Base-by-base conservation (phyloP, 2,888 invertebrate genomes). In the Seira musarum region DNA sequence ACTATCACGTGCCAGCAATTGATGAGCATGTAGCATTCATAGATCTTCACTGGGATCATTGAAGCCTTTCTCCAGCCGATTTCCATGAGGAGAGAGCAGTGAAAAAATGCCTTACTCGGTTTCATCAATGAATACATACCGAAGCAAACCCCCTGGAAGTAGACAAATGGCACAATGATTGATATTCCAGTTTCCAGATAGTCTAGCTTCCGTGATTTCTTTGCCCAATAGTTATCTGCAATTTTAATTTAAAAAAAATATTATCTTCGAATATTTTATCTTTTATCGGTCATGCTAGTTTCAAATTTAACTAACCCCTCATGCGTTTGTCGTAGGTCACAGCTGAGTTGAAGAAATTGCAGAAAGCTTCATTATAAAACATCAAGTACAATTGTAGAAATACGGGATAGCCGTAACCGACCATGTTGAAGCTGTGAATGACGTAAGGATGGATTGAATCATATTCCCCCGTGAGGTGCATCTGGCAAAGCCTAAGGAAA, bases 1-100 rank as follows among this genome's bases (percentile, higher is more conserved):
- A 76, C 76, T n/a, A 76, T 76, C 3, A 76, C 65, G 17, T 76
- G 76, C 76, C 76, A 76, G 65, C 76, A 76, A 17, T 76, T 76
- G 35, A 53, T n/a, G 35, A 76, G 35, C 76, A 69, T 69, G 57
- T 65, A 65, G 64, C 69, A 69, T 40, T 76, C 76, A 49, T 53
- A 76, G 2, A 76, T 49, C 49, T 70, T 69, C n/a, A 69, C 15
- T 3, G 76, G 76, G 1, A 76, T 53, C 35, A 64, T 63, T n/a
- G 64, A 24, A 35, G 15, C 10, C 13, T 6, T 30, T 8, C 63
- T 6, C 76, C 76, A 76, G 0, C 64, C 70, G 8, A 76, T 21
- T 60, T 76, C 64, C 13, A 8, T 69, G 64, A 76, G 76, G 0
- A 76, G 64, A 1, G 76, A 76, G 24, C 67, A 69, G n/a, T 76